Evolutionary conservation across 2,797 vertebrate species (phyloP).

Genomic region (Enteromius anoplus): DNA sequence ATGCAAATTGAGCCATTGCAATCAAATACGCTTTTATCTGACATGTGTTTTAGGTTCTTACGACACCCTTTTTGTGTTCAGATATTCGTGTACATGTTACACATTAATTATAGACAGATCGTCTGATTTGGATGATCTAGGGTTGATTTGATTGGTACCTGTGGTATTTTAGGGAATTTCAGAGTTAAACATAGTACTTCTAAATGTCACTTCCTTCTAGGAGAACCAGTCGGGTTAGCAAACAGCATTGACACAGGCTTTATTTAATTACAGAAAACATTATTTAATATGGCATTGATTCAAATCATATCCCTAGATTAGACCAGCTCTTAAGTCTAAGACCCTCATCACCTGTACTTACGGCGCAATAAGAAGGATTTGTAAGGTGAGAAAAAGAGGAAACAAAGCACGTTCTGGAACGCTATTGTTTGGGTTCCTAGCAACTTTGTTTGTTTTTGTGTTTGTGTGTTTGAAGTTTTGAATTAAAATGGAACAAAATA

Average conservation of each 20-base stretch:
- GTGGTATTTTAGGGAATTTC: constrained; percentile 3
- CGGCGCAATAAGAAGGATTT: neutral
- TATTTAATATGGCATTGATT: neutral
- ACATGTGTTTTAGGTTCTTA: neutral
- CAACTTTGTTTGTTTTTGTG: neutral
- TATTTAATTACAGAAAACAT: neutral
- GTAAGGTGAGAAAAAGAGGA: neutral
- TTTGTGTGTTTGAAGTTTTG: neutral
- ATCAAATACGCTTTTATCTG: neutral
- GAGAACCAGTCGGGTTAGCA: neutral
- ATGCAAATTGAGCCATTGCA: neutral
- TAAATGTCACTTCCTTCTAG: neutral
- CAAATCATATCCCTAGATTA: neutral
- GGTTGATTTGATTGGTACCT: neutral
- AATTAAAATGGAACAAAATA: neutral
- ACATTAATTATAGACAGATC: neutral
- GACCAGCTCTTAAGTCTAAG: neutral
- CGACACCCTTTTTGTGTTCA: neutral
- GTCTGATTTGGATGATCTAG: neutral
- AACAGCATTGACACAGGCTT: neutral
- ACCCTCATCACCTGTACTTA: neutral
- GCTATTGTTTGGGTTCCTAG: neutral
- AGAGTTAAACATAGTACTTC: neutral
- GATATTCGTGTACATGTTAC: neutral
- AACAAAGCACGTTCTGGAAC: neutral